These are phyloP conservation scores for Leucophenga varia DNA, from an alignment of 1,140 invertebrate genomes.

Conservation along the genomic window DNA sequence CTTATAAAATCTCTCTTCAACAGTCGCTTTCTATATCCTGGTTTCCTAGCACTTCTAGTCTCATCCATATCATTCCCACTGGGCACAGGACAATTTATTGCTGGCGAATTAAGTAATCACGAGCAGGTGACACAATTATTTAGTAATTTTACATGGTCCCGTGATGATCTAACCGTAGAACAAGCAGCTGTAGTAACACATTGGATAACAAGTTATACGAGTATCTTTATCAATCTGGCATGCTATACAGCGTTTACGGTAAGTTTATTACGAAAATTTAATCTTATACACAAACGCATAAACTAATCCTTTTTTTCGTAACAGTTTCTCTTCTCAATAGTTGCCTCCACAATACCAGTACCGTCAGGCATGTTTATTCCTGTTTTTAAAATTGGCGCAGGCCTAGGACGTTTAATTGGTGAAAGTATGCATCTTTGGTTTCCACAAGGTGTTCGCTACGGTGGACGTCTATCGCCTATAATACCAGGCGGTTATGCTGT, in stretches of 20 bases:
- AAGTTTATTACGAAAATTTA: too few relatives aligned
- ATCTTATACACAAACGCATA: conserved; percentile 4
- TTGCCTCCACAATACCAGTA: conserved; percentile 93
- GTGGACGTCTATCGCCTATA: conserved; percentile 80
- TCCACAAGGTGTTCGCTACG: conserved; percentile 86
- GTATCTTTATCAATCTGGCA: conserved; percentile 82
- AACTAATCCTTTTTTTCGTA: neutral
- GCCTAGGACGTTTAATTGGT: conserved; percentile 86
- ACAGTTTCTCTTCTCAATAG: conserved; percentile 90
- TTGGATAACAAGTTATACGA: conserved; percentile 84
- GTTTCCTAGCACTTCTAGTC: conserved; percentile 78
- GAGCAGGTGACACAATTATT: conserved; percentile 84
- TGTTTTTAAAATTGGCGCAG: conserved; percentile 93
- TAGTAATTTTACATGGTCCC: conserved; percentile 95
- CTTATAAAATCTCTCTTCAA: too few relatives aligned
- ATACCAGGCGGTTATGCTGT: conserved; percentile 91
- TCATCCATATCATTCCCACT: conserved; percentile 84
- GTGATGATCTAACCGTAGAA: conserved; percentile 74
- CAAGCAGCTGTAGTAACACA: conserved; percentile 84
- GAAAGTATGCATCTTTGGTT: conserved; percentile 93
- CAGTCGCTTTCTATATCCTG: conserved; percentile 89
- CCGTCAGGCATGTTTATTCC: conserved; percentile 96
- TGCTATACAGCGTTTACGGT: conserved; percentile 87
- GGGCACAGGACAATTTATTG: conserved; percentile 85
- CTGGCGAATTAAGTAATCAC: conserved; percentile 82